phyloP scores from a whole-genome alignment of 2,113 vertebrate species.

The Hippopotamus amphibius region DNA sequence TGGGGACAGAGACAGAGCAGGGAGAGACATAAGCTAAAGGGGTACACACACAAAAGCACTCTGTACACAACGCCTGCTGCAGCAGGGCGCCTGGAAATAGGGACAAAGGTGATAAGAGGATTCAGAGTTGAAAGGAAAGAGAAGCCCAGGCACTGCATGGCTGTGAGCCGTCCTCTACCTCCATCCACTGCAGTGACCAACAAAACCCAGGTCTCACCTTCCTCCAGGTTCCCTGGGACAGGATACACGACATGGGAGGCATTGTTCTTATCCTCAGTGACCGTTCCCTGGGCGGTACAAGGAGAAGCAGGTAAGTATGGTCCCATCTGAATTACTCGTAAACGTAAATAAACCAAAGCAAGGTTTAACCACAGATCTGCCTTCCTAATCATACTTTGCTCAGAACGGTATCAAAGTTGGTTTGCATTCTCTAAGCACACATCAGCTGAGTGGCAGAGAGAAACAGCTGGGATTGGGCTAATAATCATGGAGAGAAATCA shows the following conservation, averaged over 20 bases:
- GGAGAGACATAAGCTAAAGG: constrained; percentile 38
- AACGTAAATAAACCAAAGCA: constrained; percentile 32
- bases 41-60: not conserved
- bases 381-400: constrained; percentile 28
- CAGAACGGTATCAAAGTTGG: constrained; percentile 4
- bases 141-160: not conserved
- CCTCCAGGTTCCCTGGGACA: constrained; percentile 94
- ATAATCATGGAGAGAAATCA: not conserved
- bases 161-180: not conserved
- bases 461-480: constrained; percentile 13
- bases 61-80: not conserved
- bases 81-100: not conserved
- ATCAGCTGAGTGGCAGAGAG: not conserved
- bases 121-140: not conserved
- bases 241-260: constrained; percentile 95
- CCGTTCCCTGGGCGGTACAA: constrained; percentile 90
- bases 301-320: not conserved
- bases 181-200: not conserved
- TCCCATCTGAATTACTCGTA: not conserved
- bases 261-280: constrained; percentile 95
- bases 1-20: constrained; percentile 77
- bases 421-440: constrained; percentile 36
- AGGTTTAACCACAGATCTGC: not conserved
- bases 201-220: constrained; percentile 88
- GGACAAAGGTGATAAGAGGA: not conserved